A percentile compares a stretch with the other conserved stretches of the same genome.
Evolutionary conservation across 2,888 invertebrate genomes (phyloP).

Genomic region (Timandra comae): DNA sequence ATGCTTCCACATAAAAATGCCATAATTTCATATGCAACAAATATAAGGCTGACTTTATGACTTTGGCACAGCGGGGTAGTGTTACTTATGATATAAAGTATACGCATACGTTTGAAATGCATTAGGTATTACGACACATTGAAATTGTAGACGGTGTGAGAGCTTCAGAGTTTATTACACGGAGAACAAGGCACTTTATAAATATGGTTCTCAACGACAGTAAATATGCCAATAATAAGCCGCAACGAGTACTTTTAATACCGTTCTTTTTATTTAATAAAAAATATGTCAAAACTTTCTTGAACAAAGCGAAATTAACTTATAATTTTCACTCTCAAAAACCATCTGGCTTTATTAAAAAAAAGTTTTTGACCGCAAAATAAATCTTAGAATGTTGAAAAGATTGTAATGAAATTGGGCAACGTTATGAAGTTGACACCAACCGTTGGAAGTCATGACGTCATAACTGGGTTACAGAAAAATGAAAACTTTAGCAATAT

Average conservation of each 20-base stretch:
- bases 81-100: conserved; percentile 25
- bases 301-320: too few species aligned
- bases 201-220: too few species aligned
- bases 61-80: conserved; percentile 10
- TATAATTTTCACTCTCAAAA: not conserved
- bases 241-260: too few species aligned
- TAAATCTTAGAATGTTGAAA: conserved; percentile 40
- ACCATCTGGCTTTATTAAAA: conserved; percentile 4
- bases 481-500: conserved; percentile 70
- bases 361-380: conserved; percentile 29
- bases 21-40: conserved; percentile 60
- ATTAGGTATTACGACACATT: conserved; percentile 7
- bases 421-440: conserved; percentile 43
- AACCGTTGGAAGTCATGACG: conserved; percentile 35
- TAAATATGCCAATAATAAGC: too few species aligned
- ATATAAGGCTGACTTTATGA: conserved; percentile 37
- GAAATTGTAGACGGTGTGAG: too few species aligned
- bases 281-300: too few species aligned
- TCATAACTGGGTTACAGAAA: conserved; percentile 66
- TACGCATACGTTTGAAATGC: conserved; percentile 24
- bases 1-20: conserved; percentile 56
- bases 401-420: conserved; percentile 51
- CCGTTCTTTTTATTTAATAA: too few species aligned
- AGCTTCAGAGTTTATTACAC: too few species aligned
- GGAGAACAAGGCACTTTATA: too few species aligned